Evolutionary conservation across 2,113 vertebrate genomes (phyloP).

Genomic region (Apistogramma diplotaenia): DNA sequence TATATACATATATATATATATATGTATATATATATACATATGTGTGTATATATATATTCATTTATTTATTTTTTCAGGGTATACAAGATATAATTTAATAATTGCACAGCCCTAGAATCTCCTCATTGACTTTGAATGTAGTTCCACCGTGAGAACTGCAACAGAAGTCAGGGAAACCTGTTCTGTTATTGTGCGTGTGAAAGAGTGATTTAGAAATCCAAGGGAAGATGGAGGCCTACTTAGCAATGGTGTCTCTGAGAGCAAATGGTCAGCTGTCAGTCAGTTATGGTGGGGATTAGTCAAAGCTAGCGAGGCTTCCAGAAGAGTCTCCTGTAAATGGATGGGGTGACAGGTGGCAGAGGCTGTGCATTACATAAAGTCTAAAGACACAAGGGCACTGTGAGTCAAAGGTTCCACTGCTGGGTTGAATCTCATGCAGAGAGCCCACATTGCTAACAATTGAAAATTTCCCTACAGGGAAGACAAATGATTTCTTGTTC

Average conservation of each 20-base stretch:
- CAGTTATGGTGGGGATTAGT: slow-evolving; percentile 25
- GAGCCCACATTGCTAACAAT: not conserved
- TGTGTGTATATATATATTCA: too few relatives aligned
- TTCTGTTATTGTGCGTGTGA: not conserved
- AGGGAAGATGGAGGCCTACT: not conserved
- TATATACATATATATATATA: too few relatives aligned
- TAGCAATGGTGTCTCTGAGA: not conserved
- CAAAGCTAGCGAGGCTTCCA: not conserved
- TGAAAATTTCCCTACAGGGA: not conserved
- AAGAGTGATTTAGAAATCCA: not conserved
- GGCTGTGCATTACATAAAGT: not conserved
- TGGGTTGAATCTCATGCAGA: not conserved
- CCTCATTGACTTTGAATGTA: too few relatives aligned
- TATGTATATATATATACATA: too few relatives aligned
- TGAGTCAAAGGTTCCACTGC: not conserved
- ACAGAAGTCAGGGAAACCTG: not conserved
- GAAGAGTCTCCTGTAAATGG: not conserved
- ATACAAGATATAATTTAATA: too few relatives aligned
- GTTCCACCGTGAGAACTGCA: too few relatives aligned
- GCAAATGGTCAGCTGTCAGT: slow-evolving; percentile 32
- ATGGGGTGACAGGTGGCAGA: slow-evolving; percentile 8
- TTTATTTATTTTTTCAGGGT: too few relatives aligned
- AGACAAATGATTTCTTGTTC: not conserved
- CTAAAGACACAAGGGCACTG: not conserved
- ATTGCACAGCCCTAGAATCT: too few relatives aligned